Evolutionary conservation across 2,888 invertebrate species (phyloP).

Genomic region (Melanostoma scalare): DNA sequence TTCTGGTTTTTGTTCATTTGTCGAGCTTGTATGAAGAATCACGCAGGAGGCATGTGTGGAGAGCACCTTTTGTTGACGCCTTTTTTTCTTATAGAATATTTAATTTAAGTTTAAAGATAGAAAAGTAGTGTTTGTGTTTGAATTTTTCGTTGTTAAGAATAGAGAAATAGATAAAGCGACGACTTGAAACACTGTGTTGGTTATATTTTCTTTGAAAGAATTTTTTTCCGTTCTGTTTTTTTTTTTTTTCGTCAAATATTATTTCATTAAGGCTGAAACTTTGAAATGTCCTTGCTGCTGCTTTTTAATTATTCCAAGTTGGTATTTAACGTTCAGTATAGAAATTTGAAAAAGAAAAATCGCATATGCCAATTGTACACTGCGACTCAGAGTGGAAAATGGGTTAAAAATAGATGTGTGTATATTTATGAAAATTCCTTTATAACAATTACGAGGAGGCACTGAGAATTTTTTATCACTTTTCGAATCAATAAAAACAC

Average conservation of each 20-base stretch:
- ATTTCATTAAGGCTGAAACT: conserved; percentile 26
- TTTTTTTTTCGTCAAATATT: not conserved
- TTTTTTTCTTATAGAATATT: conserved; percentile 36
- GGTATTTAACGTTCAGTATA: conserved; percentile 35
- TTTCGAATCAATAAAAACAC: conserved; percentile 55
- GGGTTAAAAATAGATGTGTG: conserved; percentile 29
- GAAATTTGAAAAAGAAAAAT: conserved; percentile 12
- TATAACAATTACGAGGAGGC: conserved; percentile 47
- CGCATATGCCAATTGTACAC: conserved; percentile 27
- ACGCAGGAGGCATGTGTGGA: conserved; percentile 17
- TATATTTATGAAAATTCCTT: conserved; percentile 37
- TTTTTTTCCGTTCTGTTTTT: conserved; percentile 1
- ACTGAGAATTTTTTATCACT: conserved; percentile 67
- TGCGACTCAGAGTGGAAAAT: conserved; percentile 19
- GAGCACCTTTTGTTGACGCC: conserved; percentile 15
- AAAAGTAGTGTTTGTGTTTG: conserved; percentile 18
- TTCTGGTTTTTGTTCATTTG: conserved; percentile 6
- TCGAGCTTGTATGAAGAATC: conserved; percentile 5
- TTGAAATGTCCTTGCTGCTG: conserved; percentile 45
- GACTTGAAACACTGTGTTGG: conserved; percentile 65
- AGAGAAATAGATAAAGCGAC: conserved; percentile 65
- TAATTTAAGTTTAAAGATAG: conserved; percentile 30
- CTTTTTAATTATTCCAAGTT: conserved; percentile 45
- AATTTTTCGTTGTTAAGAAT: conserved; percentile 23
- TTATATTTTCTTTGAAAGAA: conserved; percentile 4